Base-by-base conservation (phyloP, 1,140 invertebrate genomes). In the Mercenaria mercenaria region DNA sequence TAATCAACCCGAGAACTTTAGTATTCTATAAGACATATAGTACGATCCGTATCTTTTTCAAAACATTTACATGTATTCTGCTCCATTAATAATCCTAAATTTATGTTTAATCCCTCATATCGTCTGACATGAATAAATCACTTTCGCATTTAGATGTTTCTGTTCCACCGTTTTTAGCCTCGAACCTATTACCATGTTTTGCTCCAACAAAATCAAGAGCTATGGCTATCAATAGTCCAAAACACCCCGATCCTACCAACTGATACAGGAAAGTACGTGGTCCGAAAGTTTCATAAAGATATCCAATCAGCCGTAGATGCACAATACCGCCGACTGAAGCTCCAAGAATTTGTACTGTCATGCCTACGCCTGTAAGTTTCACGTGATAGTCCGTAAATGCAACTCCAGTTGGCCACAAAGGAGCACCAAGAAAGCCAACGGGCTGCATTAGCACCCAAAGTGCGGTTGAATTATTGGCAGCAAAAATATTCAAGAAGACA, bases 251-350 rank as follows among this genome's bases (percentile, higher is more conserved):
- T 0, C 59, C 90, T 0, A 90, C 67, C 6, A 91, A 59, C 20
- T 91, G 50, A 77, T 93, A 91, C 4, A 93, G 41, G n/a, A 93
- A 91, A 23, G 88, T 83, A 6, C 67, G 34, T 20, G 91, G 90
- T 6, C 91, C 91, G 18, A 89, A 79, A 37, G 85, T 81, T 23
- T 93, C 87, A 39, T 92, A 93, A 0, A 93, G 83, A 56, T 91
- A 91, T 20, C 93, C 93, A 34, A 92, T 91, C 6, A 92, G 29
- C 74, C 90, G 91, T 64, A 91, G 52, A 43, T 91, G 91, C 3
- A 56, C 26, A 23, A 93, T 74, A 8, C 91, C 93, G 34, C 92
- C 93, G 18, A 88, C 39, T 26, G 91, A 88, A 0, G 87, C 90
- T 3, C 92, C 92, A 29, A 92, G 34, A 1, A 92, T 72, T 13